A percentile compares a stretch with the other conserved stretches of the same genome.
Conservation (phyloP, 2,113 vertebrate species). For the Elaphurus davidianus region DNA sequence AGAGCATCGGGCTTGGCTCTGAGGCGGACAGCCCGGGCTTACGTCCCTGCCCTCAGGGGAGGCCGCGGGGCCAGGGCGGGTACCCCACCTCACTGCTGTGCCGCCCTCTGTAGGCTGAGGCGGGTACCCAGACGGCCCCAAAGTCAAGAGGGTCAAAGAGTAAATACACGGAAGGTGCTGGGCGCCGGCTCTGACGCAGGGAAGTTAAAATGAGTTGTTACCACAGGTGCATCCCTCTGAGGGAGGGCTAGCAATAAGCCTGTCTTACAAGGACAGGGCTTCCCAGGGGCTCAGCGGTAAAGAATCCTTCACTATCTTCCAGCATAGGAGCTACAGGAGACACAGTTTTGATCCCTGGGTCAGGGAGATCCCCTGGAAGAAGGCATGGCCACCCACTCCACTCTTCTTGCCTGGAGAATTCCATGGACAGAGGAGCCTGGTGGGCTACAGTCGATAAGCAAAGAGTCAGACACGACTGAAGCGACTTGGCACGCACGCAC, state of each 20-base stretch:
- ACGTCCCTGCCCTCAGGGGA: background rate
- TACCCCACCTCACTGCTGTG: background rate
- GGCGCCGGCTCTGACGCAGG: background rate
- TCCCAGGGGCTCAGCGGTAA: background rate
- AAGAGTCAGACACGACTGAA: background rate
- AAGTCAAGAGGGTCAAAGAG: background rate
- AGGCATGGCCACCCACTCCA: background rate
- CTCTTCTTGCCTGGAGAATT: background rate
- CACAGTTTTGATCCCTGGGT: background rate
- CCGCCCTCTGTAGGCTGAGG: background rate
- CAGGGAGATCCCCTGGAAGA: background rate
- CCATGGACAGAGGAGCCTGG: background rate
- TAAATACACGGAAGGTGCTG: background rate
- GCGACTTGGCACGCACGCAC: fast-evolving
- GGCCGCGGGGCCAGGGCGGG: too few relatives aligned
- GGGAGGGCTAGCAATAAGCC: background rate
- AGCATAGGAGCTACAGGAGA: background rate
- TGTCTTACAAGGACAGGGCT: background rate
- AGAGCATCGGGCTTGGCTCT: background rate
- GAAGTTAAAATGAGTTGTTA: background rate
- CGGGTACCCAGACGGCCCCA: background rate
- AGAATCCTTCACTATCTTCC: background rate
- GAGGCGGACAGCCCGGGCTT: background rate
- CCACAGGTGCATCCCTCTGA: background rate
- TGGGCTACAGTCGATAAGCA: background rate